phyloP scores from a whole-genome alignment of 2,797 vertebrate species.

The Ceyx erithaca region DNA sequence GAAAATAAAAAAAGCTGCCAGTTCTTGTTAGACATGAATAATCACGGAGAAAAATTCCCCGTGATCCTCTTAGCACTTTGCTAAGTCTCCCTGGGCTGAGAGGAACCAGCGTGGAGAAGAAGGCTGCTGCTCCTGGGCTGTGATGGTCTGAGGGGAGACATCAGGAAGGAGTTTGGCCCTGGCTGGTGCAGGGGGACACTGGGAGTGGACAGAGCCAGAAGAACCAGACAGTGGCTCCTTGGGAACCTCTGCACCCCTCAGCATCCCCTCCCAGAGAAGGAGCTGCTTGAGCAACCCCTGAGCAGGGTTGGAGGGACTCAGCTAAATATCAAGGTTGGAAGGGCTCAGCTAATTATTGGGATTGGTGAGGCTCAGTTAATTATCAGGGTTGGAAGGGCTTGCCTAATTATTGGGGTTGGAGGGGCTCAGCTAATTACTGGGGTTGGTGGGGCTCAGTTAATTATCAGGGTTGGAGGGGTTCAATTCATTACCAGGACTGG shows the following conservation, averaged over 20 bases:
- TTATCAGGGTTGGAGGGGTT: background rate
- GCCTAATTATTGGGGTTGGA: background rate
- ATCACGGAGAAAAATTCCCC: background rate
- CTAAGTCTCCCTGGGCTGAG: background rate
- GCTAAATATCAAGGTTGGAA: background rate
- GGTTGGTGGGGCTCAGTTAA: background rate
- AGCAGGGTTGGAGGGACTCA: background rate
- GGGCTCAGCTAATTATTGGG: background rate
- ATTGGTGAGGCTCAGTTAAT: background rate
- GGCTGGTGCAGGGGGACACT: fast-evolving
- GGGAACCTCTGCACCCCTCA: background rate
- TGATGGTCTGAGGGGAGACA: background rate
- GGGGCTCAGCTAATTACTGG: background rate
- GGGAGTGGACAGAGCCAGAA: background rate
- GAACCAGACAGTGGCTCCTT: fast-evolving
- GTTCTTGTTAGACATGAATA: constrained; percentile 20
- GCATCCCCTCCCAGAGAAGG: fast-evolving
- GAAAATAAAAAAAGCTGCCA: background rate
- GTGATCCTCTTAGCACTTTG: background rate
- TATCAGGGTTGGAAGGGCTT: background rate
- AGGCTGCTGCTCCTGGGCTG: background rate
- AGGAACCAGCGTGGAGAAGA: fast-evolving
- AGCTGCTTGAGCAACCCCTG: background rate
- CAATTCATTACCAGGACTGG: background rate
- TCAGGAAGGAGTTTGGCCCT: background rate